A percentile compares a stretch with the other conserved stretches of the same genome.
These are phyloP conservation scores for Julus scanicus DNA, from an alignment of 2,888 invertebrate species.

Conservation along the genomic window DNA sequence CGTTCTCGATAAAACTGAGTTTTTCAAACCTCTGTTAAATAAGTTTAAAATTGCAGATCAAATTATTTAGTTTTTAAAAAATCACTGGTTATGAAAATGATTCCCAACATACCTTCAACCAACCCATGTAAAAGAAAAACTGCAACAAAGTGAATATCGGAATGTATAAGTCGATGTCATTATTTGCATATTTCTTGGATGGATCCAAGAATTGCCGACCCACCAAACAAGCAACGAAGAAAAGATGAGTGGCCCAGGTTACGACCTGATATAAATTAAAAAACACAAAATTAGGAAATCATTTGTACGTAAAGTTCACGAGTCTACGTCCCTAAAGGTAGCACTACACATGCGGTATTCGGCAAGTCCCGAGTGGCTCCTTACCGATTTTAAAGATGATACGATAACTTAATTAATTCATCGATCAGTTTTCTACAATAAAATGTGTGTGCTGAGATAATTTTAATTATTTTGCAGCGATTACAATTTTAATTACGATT, in stretches of 20 bases:
- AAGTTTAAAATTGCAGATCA: no score
- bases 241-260: conserved; percentile 59
- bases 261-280: conserved; percentile 57
- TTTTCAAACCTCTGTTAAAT: no score
- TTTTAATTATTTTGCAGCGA: no score
- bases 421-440: no score
- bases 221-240: conserved; percentile 58
- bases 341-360: no score
- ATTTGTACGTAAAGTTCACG: neutral
- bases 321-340: no score
- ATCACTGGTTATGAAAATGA: neutral
- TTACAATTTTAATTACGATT: no score
- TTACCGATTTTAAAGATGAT: no score
- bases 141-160: conserved; percentile 71
- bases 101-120: conserved; percentile 75
- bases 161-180: conserved; percentile 63
- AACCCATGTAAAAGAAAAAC: conserved; percentile 95
- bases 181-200: conserved; percentile 56
- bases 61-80: neutral
- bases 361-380: no score
- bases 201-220: conserved; percentile 59
- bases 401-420: no score
- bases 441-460: no score
- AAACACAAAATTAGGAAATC: neutral
- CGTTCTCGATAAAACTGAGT: no score